A percentile compares a stretch with the other conserved stretches of the same genome.
Conservation (phyloP, 2,888 invertebrate genomes). For the Parnassius orleans region DNA sequence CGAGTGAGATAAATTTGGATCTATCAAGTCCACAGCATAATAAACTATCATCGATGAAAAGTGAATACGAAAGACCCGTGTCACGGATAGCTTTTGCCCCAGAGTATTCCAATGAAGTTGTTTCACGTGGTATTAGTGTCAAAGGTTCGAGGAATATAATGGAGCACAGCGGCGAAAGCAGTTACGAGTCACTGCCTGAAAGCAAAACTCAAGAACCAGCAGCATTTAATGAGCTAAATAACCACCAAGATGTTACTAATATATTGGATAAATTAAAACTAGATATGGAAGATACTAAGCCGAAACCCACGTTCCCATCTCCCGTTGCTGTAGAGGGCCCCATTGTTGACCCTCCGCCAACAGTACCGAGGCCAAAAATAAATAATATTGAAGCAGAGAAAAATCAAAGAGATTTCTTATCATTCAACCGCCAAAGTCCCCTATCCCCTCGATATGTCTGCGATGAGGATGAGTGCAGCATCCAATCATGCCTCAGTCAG, state of each 20-base stretch:
- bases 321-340: slow-evolving; percentile 46
- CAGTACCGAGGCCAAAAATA: slow-evolving; percentile 50
- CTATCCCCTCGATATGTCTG: slow-evolving; percentile 85
- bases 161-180: slow-evolving; percentile 64
- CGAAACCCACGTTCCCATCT: slow-evolving; percentile 50
- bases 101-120: slow-evolving; percentile 67
- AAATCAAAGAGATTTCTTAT: slow-evolving; percentile 47
- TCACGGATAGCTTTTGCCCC: slow-evolving; percentile 59
- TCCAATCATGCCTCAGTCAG: slow-evolving; percentile 94
- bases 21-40: slow-evolving; percentile 74
- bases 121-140: slow-evolving; percentile 66
- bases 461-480: slow-evolving; percentile 89
- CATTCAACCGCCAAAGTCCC: slow-evolving; percentile 64
- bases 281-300: slow-evolving; percentile 50
- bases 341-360: slow-evolving; percentile 43
- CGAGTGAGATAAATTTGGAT: slow-evolving; percentile 81
- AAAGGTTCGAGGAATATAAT: slow-evolving; percentile 61
- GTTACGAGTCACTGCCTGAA: slow-evolving; percentile 57
- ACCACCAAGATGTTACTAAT: slow-evolving; percentile 43
- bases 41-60: slow-evolving; percentile 59
- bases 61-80: slow-evolving; percentile 63
- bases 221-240: slow-evolving; percentile 48
- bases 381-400: slow-evolving; percentile 58
- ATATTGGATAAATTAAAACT: slow-evolving; percentile 62
- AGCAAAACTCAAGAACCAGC: slow-evolving; percentile 43